Conservation (phyloP, 2,113 vertebrate species). For the Plotosus lineatus region DNA sequence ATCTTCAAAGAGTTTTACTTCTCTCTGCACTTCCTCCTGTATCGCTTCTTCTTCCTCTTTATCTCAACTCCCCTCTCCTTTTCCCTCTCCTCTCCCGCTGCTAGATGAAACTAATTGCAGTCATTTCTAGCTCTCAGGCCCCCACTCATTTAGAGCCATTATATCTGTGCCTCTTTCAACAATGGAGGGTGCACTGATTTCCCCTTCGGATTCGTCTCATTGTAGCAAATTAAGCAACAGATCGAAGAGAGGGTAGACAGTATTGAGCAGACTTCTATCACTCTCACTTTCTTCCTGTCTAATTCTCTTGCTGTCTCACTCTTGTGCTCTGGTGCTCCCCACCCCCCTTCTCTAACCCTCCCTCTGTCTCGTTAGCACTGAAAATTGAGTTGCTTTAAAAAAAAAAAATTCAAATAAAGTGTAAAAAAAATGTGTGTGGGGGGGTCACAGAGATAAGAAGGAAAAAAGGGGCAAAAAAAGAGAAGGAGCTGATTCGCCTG, state of each 20-base stretch:
- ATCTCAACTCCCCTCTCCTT: neutral
- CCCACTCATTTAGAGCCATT: slow-evolving; percentile 50
- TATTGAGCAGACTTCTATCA: slow-evolving; percentile 10
- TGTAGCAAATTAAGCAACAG: slow-evolving; percentile 52
- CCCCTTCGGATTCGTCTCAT: slow-evolving; percentile 52
- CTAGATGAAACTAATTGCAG: slow-evolving; percentile 39
- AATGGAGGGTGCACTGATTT: slow-evolving; percentile 46
- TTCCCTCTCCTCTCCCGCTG: slow-evolving; percentile 17
- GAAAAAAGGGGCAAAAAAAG: neutral
- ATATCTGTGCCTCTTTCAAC: slow-evolving; percentile 49
- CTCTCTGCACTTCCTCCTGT: neutral
- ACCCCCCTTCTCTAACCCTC: neutral
- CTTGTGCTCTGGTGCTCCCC: neutral
- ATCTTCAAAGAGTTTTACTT: slow-evolving; percentile 38
- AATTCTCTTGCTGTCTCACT: slow-evolving; percentile 7
- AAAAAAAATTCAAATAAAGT: neutral
- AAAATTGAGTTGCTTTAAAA: slow-evolving; percentile 39
- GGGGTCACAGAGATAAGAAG: slow-evolving; percentile 5
- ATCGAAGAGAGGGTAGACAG: slow-evolving; percentile 40
- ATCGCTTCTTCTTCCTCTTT: neutral
- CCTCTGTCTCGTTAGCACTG: slow-evolving; percentile 27
- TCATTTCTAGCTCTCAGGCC: slow-evolving; percentile 30
- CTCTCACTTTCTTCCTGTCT: slow-evolving; percentile 2
- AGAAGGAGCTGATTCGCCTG: slow-evolving; percentile 8
- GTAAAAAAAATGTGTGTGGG: slow-evolving; percentile 21